Conservation (phyloP, 2,888 invertebrate species). For the Amitus sp. region DNA sequence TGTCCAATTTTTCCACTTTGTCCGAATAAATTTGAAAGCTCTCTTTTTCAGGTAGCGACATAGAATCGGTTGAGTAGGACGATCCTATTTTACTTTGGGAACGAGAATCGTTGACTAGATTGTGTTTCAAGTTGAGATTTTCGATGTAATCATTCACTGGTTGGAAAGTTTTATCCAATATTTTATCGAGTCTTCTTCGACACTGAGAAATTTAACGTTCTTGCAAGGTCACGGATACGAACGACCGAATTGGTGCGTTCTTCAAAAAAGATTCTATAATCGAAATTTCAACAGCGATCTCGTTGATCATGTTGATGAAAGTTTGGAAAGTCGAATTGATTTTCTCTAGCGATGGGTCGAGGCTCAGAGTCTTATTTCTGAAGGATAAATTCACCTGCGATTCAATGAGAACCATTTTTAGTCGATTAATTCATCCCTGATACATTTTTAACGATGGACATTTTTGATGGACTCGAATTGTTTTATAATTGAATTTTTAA, state of each 20-base stretch:
- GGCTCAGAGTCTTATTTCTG: slow-evolving; percentile 46
- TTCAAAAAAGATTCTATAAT: slow-evolving; percentile 56
- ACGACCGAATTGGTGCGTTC: slow-evolving; percentile 41
- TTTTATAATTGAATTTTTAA: no score
- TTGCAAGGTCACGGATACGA: slow-evolving; percentile 46
- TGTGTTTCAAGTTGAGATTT: neutral
- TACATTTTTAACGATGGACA: no score
- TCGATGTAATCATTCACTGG: slow-evolving; percentile 69
- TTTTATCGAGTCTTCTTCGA: slow-evolving; percentile 67
- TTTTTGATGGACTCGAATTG: no score
- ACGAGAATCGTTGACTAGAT: slow-evolving; percentile 64
- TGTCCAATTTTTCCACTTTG: slow-evolving; percentile 52
- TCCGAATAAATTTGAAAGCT: slow-evolving; percentile 48
- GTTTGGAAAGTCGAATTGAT: slow-evolving; percentile 46
- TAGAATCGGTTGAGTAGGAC: slow-evolving; percentile 47
- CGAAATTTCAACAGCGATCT: slow-evolving; percentile 48
- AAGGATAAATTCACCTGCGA: slow-evolving; percentile 47
- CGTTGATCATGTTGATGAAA: slow-evolving; percentile 52
- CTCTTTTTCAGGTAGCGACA: slow-evolving; percentile 66
- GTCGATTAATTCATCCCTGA: no score
- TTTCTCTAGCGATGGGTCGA: slow-evolving; percentile 46
- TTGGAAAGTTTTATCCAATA: slow-evolving; percentile 69
- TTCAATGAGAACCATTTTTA: slow-evolving; percentile 5
- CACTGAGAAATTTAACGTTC: slow-evolving; percentile 64
- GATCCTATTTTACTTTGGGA: slow-evolving; percentile 66